Conservation (phyloP, 2,113 vertebrate genomes). For the Archilochus colubris region DNA sequence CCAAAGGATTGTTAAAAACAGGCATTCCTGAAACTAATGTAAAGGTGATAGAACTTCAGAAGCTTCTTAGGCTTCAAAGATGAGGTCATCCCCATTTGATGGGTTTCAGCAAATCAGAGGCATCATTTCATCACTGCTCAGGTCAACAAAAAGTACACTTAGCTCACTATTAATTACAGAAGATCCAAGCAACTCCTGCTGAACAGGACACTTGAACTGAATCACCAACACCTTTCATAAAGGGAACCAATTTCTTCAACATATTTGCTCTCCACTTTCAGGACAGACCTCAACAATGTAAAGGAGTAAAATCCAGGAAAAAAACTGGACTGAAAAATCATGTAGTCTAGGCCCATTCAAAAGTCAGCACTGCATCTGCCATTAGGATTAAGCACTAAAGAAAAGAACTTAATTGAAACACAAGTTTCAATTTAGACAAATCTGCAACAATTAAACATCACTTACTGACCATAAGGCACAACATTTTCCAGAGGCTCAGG, state of each 20-base stretch:
- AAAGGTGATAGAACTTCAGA: background rate
- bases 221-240: background rate
- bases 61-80: background rate
- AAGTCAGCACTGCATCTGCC: background rate
- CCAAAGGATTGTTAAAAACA: background rate
- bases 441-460: background rate
- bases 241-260: background rate
- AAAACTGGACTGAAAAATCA: background rate
- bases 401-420: background rate
- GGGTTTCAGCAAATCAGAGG: conserved; percentile 36
- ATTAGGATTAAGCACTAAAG: background rate
- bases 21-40: conserved; percentile 7
- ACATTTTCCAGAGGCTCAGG: conserved; percentile 84
- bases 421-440: background rate
- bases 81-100: conserved; percentile 35
- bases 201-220: conserved; percentile 25
- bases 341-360: background rate
- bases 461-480: conserved; percentile 90
- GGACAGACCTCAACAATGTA: background rate
- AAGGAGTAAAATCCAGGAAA: background rate
- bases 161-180: conserved; percentile 49
- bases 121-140: conserved; percentile 28
- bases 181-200: conserved; percentile 36
- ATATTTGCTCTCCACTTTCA: background rate
- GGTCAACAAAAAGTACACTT: background rate